phyloP scores from a whole-genome alignment of 2,888 invertebrate species.

The Coleophora flavipennella region DNA sequence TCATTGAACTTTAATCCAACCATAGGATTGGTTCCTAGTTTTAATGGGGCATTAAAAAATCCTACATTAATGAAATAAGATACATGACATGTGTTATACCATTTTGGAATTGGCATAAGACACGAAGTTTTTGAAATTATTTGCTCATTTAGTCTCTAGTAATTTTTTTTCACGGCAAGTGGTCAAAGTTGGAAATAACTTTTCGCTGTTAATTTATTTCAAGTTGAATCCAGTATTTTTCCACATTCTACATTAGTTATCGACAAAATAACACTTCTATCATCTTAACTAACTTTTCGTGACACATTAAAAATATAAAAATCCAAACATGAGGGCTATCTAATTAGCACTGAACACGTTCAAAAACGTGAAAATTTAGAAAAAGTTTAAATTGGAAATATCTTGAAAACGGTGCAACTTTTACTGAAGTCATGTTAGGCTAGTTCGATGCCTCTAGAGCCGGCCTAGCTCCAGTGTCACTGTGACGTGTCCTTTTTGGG shows the following conservation, averaged over 20 bases:
- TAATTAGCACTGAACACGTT: too few species aligned
- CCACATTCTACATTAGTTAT: slow-evolving; percentile 1
- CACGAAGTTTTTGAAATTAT: neutral
- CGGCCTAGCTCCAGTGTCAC: neutral
- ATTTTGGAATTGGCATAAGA: neutral
- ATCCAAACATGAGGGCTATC: too few species aligned
- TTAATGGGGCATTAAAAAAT: neutral
- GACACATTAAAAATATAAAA: too few species aligned
- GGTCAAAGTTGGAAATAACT: neutral
- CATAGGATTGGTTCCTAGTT: neutral
- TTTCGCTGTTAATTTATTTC: neutral
- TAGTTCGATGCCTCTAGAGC: neutral
- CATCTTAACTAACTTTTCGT: too few species aligned
- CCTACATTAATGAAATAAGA: neutral
- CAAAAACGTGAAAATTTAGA: neutral
- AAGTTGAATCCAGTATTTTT: neutral
- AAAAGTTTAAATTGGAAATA: neutral
- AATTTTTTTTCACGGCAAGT: slow-evolving; percentile 1
- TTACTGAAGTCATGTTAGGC: slow-evolving; percentile 3
- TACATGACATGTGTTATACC: slow-evolving; percentile 1
- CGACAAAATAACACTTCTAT: too few species aligned
- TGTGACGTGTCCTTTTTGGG: neutral
- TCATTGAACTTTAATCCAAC: neutral
- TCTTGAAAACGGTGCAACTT: slow-evolving; percentile 2
- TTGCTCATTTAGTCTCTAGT: neutral